Conservation (phyloP, 2,888 invertebrate species). For the Glyphotaelius pellucidus region DNA sequence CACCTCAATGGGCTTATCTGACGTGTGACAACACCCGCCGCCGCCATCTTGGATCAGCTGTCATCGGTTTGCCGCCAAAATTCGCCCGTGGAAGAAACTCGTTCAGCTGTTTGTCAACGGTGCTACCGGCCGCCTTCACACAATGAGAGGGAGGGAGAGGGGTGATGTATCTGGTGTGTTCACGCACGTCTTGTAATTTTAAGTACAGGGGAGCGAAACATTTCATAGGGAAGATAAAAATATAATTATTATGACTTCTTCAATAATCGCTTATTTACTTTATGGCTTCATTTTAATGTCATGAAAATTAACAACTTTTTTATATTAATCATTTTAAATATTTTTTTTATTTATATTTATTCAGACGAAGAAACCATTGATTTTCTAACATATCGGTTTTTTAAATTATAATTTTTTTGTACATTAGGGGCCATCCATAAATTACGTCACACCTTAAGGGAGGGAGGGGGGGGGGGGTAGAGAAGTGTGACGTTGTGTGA, state of each 20-base stretch:
- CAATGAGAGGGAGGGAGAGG: conserved; percentile 48
- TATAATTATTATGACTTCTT: background rate
- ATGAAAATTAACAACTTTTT: too few relatives aligned
- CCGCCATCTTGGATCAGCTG: conserved; percentile 46
- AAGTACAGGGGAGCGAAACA: background rate
- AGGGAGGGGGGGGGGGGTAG: too few relatives aligned
- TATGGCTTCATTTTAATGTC: too few relatives aligned
- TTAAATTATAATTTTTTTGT: too few relatives aligned
- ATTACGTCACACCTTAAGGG: too few relatives aligned
- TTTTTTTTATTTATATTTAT: too few relatives aligned
- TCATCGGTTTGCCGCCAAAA: conserved; percentile 49
- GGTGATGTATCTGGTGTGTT: background rate
- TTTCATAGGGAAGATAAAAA: background rate
- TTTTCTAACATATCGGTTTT: too few relatives aligned
- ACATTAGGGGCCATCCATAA: too few relatives aligned
- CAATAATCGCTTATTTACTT: too few relatives aligned
- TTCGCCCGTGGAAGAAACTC: conserved; percentile 27
- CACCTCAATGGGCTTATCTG: background rate
- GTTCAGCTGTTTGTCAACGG: conserved; percentile 65
- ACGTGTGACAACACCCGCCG: background rate
- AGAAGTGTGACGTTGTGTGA: too few relatives aligned
- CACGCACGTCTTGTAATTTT: conserved; percentile 39
- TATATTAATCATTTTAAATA: too few relatives aligned
- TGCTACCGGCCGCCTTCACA: conserved; percentile 54
- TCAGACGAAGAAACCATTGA: too few relatives aligned